Conservation (phyloP, 2,888 invertebrate species). For the Clistopyga incitator region DNA sequence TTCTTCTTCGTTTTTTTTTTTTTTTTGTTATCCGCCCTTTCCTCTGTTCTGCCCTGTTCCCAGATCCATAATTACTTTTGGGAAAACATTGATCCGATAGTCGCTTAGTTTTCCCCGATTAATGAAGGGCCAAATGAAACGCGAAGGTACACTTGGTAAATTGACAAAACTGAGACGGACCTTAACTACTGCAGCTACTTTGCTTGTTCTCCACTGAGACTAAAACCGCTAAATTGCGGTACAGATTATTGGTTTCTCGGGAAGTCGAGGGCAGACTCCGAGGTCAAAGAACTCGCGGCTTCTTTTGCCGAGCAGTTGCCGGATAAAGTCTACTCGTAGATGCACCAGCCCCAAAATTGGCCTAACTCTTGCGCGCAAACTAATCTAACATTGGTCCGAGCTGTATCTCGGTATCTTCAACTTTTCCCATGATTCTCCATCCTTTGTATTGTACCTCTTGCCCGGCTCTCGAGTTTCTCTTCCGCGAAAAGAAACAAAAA, state of each 20-base stretch:
- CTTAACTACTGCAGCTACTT: slow-evolving; percentile 63
- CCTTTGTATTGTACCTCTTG: slow-evolving; percentile 47
- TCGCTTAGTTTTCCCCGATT: slow-evolving; percentile 6
- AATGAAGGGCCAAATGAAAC: slow-evolving; percentile 32
- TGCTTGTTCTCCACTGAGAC: slow-evolving; percentile 71
- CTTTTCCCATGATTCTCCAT: slow-evolving; percentile 60
- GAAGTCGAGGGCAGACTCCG: slow-evolving; percentile 74
- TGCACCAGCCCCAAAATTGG: slow-evolving; percentile 79
- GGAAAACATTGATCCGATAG: slow-evolving; percentile 42
- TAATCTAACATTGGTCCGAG: slow-evolving; percentile 82
- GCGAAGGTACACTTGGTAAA: slow-evolving; percentile 50
- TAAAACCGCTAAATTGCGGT: slow-evolving; percentile 77
- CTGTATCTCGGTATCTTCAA: slow-evolving; percentile 66
- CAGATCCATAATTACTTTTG: slow-evolving; percentile 52
- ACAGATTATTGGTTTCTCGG: slow-evolving; percentile 79
- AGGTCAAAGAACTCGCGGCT: slow-evolving; percentile 78
- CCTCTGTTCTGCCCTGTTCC: slow-evolving; percentile 53
- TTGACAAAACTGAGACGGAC: slow-evolving; percentile 32
- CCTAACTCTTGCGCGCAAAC: slow-evolving; percentile 80
- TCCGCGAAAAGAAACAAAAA: slow-evolving; percentile 31
- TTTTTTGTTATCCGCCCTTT: slow-evolving; percentile 27
- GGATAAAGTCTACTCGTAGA: slow-evolving; percentile 79
- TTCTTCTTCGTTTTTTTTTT: too few relatives aligned
- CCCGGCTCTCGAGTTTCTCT: slow-evolving; percentile 54
- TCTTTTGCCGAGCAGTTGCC: slow-evolving; percentile 74